Evolutionary conservation across 2,888 invertebrate species (phyloP).

Genomic region (Argyra leucocephala): DNA sequence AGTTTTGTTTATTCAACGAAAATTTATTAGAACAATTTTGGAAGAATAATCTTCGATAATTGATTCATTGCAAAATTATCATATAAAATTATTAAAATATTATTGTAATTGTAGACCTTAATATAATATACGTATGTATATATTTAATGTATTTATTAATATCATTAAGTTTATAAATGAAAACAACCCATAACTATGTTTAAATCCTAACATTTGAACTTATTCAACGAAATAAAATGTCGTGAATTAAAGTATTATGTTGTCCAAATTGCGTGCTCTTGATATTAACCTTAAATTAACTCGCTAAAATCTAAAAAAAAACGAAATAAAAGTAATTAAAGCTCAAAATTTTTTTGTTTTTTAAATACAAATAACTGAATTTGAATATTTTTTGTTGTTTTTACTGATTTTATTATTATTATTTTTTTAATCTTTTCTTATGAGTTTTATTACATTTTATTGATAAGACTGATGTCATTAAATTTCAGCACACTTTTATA

Average conservation of each 20-base stretch:
- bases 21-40: no score
- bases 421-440: not conserved
- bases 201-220: no score
- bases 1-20: no score
- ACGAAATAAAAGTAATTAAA: constrained; percentile 1
- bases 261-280: not conserved
- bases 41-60: no score
- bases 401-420: no score
- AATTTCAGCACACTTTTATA: no score
- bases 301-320: constrained; percentile 1
- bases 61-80: no score
- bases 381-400: not conserved
- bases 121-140: not conserved
- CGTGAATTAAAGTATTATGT: constrained; percentile 1
- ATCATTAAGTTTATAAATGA: no score
- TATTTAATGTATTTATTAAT: not conserved
- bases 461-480: not conserved
- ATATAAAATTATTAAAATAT: no score
- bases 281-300: constrained; percentile 1
- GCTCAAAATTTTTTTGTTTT: not conserved
- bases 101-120: no score
- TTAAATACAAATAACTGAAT: not conserved
- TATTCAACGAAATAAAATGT: not conserved
- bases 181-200: no score
- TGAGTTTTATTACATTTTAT: not conserved